A percentile compares a stretch with the other conserved stretches of the same genome.
These are phyloP conservation scores for Aleadryas rufinucha DNA, from an alignment of 2,113 vertebrate species.

Conservation along the genomic window DNA sequence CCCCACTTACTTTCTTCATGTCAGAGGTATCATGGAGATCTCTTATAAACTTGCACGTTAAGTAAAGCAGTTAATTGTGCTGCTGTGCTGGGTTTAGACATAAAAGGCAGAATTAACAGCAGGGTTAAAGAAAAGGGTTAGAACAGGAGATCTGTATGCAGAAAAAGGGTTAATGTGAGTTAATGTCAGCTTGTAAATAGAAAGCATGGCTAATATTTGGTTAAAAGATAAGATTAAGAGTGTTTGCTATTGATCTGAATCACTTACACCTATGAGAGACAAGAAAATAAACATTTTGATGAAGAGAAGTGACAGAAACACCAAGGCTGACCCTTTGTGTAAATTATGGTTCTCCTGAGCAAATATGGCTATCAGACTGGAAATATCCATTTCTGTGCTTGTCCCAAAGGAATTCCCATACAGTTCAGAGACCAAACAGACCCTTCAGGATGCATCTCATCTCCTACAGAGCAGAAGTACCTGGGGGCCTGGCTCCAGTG, in stretches of 20 bases:
- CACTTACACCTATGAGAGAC: neutral
- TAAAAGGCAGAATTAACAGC: conserved; percentile 36
- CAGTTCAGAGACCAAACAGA: neutral
- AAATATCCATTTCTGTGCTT: neutral
- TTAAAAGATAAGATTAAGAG: neutral
- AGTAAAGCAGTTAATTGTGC: conserved; percentile 35
- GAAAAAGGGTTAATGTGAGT: neutral
- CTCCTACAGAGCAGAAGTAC: neutral
- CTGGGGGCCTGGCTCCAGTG: fast-evolving
- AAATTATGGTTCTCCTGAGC: neutral
- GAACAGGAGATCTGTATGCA: neutral
- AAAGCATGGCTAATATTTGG: neutral
- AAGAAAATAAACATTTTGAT: neutral
- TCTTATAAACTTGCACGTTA: neutral
- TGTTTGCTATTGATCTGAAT: neutral
- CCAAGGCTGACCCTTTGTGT: neutral
- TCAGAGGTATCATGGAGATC: neutral
- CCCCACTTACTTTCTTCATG: neutral
- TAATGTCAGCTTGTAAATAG: neutral
- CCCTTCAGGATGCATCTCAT: neutral
- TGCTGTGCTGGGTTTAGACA: neutral
- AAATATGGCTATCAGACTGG: neutral
- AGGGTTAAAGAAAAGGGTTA: neutral
- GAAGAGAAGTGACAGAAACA: neutral
- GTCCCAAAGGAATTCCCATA: neutral